Base-by-base conservation (phyloP, 2,797 vertebrate genomes). In the Urophycis tenuis region DNA sequence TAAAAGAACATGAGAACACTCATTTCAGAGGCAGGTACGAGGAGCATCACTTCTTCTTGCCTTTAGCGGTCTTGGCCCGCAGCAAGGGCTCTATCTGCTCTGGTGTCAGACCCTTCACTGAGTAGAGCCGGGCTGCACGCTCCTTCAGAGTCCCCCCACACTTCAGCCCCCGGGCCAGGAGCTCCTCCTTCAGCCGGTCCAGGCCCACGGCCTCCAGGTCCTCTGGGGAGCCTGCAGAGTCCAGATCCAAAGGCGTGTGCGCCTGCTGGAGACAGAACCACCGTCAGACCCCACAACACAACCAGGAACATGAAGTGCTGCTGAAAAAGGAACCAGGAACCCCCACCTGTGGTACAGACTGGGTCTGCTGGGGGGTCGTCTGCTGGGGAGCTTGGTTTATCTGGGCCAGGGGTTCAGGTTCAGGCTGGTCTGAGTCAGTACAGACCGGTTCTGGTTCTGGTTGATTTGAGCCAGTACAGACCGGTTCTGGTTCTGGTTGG, bases 71-170 rank as follows among this genome's bases (percentile, higher is more conserved):
- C 70, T 93, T 98, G 87, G 95, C 93, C 80, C 96, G 92, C n/a
- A 98, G 87, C 0, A 90, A 84, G 0, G 94, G 92, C 81, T 94
- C 88, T 0, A 98, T 95, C 85, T 94, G 93, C 1, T 93, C 94
- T 34, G 76, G 87, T 0, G 77, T 77, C 39, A 95, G 90, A 15
- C 95, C 96, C 80, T 90, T 89, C 84, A 96, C 81, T 0, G 95
- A 92, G 85, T 95, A 96, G 36, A 99, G 96, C 0, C 97, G 90
- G 0, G 90, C 84, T 0, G 97, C 96, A 0, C 96, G 94, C 84
- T 99, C 95, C 11, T 89, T 88, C 32, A 98, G 89, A 0, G 95
- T 95, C 2, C 97, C 97, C 8, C 97, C 97, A 0, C 97, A 99
- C 84, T 99, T 99, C 82, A 99, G 77, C 17, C 96, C 96, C 1